phyloP scores from a whole-genome alignment of 2,888 invertebrate species.

The Muschampia plurimacula region DNA sequence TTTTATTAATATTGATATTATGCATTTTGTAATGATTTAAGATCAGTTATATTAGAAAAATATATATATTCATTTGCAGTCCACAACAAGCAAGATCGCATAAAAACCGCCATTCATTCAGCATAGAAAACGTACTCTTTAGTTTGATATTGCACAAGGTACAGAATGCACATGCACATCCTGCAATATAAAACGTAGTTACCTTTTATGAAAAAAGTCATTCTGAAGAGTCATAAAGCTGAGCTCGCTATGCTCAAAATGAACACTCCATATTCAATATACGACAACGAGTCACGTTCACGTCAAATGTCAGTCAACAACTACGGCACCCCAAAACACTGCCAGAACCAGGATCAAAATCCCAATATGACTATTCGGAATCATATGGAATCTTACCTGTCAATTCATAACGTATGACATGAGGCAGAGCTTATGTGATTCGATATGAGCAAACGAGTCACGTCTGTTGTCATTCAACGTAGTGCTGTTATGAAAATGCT shows the following conservation, averaged over 20 bases:
- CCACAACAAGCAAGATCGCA: too few relatives aligned
- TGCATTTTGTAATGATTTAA: too few relatives aligned
- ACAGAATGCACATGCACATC: neutral
- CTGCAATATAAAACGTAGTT: neutral
- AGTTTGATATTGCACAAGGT: too few relatives aligned
- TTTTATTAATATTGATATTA: too few relatives aligned
- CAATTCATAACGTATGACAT: conserved; percentile 28
- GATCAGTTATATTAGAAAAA: too few relatives aligned
- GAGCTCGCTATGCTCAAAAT: conserved; percentile 10
- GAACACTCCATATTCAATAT: conserved; percentile 24
- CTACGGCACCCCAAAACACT: conserved; percentile 10
- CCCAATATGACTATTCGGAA: conserved; percentile 10
- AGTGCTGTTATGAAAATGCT: neutral
- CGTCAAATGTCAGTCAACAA: conserved; percentile 30
- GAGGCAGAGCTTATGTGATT: conserved; percentile 16
- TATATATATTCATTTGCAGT: too few relatives aligned
- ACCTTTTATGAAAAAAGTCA: conserved; percentile 5
- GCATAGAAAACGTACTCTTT: too few relatives aligned
- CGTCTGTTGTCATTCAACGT: conserved; percentile 16
- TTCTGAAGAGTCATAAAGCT: neutral
- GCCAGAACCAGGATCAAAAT: too few relatives aligned
- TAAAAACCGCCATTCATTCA: too few relatives aligned
- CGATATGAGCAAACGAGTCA: conserved; percentile 26
- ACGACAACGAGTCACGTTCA: conserved; percentile 9
- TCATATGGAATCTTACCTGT: conserved; percentile 20